Conservation (phyloP, 2,888 invertebrate genomes). For the Pandemis corylana region DNA sequence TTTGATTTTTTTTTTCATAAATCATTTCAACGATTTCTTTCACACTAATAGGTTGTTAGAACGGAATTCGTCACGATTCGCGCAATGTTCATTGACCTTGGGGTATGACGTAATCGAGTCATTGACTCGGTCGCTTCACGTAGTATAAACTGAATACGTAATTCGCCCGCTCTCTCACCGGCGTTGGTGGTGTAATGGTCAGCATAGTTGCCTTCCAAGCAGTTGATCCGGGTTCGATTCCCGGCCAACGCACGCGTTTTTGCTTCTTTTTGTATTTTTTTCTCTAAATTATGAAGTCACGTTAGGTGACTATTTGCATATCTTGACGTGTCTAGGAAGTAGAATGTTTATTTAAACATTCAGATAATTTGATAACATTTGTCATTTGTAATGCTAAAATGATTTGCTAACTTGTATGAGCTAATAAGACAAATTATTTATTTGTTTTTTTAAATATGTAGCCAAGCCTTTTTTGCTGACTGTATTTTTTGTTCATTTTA, state of each 20-base stretch:
- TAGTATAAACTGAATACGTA: conserved; percentile 30
- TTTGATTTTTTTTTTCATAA: neutral
- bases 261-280: conserved; percentile 32
- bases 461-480: too few species aligned
- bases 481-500: too few species aligned
- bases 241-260: conserved; percentile 82
- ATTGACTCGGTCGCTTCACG: conserved; percentile 14
- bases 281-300: neutral
- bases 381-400: too few species aligned
- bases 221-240: conserved; percentile 86
- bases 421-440: too few species aligned
- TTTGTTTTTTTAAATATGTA: too few species aligned
- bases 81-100: conserved; percentile 30
- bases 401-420: too few species aligned
- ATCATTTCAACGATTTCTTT: neutral
- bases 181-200: conserved; percentile 86
- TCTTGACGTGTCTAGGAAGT: too few species aligned
- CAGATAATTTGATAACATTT: too few species aligned
- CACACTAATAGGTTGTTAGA: neutral
- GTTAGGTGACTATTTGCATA: too few species aligned
- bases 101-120: conserved; percentile 26
- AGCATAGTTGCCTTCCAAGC: conserved; percentile 86
- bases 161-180: conserved; percentile 17
- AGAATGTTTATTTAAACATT: too few species aligned
- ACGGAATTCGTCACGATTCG: conserved; percentile 9